These are phyloP conservation scores for Synanthedon vespiformis DNA, from an alignment of 2,888 invertebrate genomes.

Conservation along the genomic window DNA sequence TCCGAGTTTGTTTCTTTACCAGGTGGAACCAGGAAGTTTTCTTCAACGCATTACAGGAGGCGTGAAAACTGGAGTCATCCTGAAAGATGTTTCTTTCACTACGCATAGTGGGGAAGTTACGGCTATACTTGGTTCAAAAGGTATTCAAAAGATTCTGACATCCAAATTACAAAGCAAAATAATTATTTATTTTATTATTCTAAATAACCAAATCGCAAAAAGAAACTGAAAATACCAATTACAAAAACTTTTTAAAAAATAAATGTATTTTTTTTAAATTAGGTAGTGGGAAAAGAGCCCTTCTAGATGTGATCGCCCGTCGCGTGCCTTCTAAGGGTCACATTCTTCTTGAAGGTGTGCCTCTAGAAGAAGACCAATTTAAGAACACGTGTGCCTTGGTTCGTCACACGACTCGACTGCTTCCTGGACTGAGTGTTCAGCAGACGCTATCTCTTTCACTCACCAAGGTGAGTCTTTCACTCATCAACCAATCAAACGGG, in stretches of 20 bases:
- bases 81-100: constrained; percentile 92
- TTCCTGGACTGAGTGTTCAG: constrained; percentile 88
- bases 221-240: too few relatives aligned
- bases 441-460: constrained; percentile 87
- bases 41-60: constrained; percentile 80
- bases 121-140: constrained; percentile 93
- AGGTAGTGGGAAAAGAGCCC: constrained; percentile 95
- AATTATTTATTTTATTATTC: too few relatives aligned
- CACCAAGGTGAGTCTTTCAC: constrained; percentile 75
- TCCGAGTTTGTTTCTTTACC: background rate
- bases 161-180: too few relatives aligned
- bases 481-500: too few relatives aligned
- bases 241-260: too few relatives aligned
- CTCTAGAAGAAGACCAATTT: constrained; percentile 83
- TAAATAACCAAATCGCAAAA: too few relatives aligned
- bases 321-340: constrained; percentile 88
- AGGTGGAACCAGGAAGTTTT: constrained; percentile 86
- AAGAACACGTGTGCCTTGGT: constrained; percentile 91
- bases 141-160: constrained; percentile 44
- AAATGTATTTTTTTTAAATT: constrained; percentile 6
- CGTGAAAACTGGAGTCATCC: constrained; percentile 85
- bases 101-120: constrained; percentile 94
- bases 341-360: constrained; percentile 88
- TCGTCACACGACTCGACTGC: constrained; percentile 84
- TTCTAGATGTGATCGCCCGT: constrained; percentile 91